Evolutionary conservation across 1,140 invertebrate genomes (phyloP), one percentile per base, ranked within the genome.

Genomic region (Mya arenaria): DNA sequence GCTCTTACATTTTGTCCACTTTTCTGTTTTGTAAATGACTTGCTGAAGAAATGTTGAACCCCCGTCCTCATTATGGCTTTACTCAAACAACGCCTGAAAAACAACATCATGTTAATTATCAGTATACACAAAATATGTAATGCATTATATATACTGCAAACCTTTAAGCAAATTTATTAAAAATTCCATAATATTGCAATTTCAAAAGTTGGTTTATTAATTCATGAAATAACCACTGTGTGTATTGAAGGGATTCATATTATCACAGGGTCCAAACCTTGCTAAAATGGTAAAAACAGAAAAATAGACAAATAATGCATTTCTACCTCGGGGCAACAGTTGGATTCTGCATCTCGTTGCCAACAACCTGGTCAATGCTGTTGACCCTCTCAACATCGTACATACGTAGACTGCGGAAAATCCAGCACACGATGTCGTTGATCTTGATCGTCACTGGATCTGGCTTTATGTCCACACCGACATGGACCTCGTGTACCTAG

Each of bases 371-470:
- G 55, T 90, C 88, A 25, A 89, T 75, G 30, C 84, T 88, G 39
- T 86, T 72, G 17, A 93, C 86, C 36, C 85, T 56, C 13, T 68
- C 34, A 0, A 93, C 84, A 66, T 90, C 91, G 78, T 89, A 83
- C 28, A 75, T 82, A 1, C 88, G 75, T 0, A 87, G 62, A 6
- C 78, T 81, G 1, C 86, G 77, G 81, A 92, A 93, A 52, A 88
- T 86, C 92, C 92, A 93, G 48, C 89, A 89, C 5, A 93, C 90
- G 36, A 93, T 90, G 71, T 93, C 92, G 79, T 92, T 89, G 4
- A 87, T 32, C 63, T 90, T 86, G 52, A 93, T 73, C 0, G 87
- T 83, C 0, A 92, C 84, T 4, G 92, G 92, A 63, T 93, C 89
- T 3, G 91, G 92, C n/a, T 79, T 74, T 30, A 92, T 85, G 10